phyloP scores from a whole-genome alignment of 2,113 vertebrate genomes.

The Hydrochoerus hydrochaeris region DNA sequence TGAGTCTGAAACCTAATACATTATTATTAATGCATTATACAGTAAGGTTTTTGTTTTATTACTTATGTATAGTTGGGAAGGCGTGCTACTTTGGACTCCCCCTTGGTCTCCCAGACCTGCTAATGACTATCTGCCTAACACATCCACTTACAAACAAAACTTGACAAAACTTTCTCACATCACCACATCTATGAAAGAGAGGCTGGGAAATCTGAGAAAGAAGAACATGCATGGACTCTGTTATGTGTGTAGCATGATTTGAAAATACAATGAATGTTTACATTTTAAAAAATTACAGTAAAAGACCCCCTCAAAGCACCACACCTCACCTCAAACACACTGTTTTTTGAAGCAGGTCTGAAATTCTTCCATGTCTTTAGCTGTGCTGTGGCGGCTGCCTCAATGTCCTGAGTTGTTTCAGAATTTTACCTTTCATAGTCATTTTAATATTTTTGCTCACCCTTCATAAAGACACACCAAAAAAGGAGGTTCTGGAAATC shows the following conservation, averaged over 20 bases:
- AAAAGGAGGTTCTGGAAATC: not conserved
- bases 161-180: not conserved
- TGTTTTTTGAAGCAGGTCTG: not conserved
- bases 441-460: not conserved
- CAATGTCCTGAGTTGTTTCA: not conserved
- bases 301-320: not conserved
- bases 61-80: not conserved
- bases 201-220: not conserved
- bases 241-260: not conserved
- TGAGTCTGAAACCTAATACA: not conserved
- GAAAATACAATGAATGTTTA: not conserved
- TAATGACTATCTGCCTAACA: not conserved
- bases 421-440: not conserved
- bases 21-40: not conserved
- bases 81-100: not conserved
- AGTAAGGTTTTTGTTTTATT: not conserved
- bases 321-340: not conserved
- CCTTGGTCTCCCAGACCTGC: not conserved
- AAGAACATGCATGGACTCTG: not conserved
- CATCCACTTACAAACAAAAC: not conserved
- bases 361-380: not conserved
- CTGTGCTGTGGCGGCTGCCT: not conserved
- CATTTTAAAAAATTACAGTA: not conserved
- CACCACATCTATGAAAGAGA: not conserved
- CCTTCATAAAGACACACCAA: not conserved